phyloP scores from a whole-genome alignment of 2,888 invertebrate genomes.

The Nycteola revayana region DNA sequence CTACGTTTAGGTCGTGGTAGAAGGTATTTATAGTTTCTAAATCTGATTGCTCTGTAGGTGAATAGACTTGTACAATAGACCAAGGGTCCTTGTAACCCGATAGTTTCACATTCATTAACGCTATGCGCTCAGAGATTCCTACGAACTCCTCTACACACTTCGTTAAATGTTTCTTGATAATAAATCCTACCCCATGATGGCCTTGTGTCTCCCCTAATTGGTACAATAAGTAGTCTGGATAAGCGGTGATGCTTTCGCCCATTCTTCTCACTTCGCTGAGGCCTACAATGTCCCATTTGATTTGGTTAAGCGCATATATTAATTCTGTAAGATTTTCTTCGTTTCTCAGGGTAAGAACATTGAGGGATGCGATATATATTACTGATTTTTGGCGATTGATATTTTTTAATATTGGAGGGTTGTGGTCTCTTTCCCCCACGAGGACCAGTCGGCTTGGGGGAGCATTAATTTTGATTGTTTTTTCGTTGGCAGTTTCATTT shows the following conservation, averaged over 20 bases:
- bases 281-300: constrained; percentile 1
- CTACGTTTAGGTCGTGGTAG: constrained; percentile 1
- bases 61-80: constrained; percentile 1
- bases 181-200: constrained; percentile 4
- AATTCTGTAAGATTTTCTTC: constrained; percentile 4
- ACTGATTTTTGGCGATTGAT: no score
- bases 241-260: constrained; percentile 2
- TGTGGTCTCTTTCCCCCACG: constrained; percentile 3
- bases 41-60: background rate
- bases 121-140: constrained; percentile 8
- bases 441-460: constrained; percentile 5
- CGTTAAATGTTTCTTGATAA: constrained; percentile 2
- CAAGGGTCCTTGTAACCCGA: background rate
- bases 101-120: constrained; percentile 2
- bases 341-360: constrained; percentile 2
- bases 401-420: no score
- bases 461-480: background rate
- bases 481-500: constrained; percentile 2
- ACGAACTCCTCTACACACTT: constrained; percentile 1
- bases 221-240: constrained; percentile 1
- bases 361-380: background rate
- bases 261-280: constrained; percentile 4
- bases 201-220: constrained; percentile 4
- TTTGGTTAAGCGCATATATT: constrained; percentile 1
- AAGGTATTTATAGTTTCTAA: background rate